Base-by-base conservation (phyloP, 2,888 invertebrate species). In the Xylota segnis region DNA sequence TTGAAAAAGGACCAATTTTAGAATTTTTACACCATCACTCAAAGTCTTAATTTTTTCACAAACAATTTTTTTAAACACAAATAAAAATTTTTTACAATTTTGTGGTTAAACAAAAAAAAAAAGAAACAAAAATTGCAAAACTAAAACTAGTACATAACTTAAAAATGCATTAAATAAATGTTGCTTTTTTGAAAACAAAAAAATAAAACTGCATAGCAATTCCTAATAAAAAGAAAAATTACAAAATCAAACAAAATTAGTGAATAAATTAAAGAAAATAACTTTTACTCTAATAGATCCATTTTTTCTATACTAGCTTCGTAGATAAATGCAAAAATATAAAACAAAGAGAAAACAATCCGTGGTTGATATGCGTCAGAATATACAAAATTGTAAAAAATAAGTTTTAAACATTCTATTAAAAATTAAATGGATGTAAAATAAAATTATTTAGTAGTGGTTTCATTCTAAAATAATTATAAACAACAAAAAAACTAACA, bases 331-430 rank as follows among this genome's bases (percentile, higher is more conserved):
- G 70, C 81, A 87, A 77, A 74, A 52, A 43, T 68, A 72, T 40
- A 84, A 77, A 68, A 81, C 16, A 61, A 63, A 77, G 59, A 45
- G 47, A 71, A 66, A 45, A 86, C 66, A 84, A 79, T 75, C 79
- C 52, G 52, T 79, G 75, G 45, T 50, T 63, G 43, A 74, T 37
- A 34, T 9, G 59, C 12, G 14, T 50, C 18, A 74, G 1, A 59
- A 56, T 68, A 77, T 63, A 61, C 5, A 74, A 89, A 88, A 89
- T 77, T 88, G 87, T 87, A 89, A 87, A n/a, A 78, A 76, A 58
- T 18, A 59, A 47, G 86, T 74, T 54, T 40, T 78, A 76, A 87
- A 83, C 68, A 81, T 68, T 77, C 63, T 86, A 83, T 75, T 78
- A 81, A 16, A 65, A 87, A 84, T 56, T 77, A 75, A 88, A 87